phyloP scores from a whole-genome alignment of 1,140 invertebrate genomes.

The Triops cancriformis region DNA sequence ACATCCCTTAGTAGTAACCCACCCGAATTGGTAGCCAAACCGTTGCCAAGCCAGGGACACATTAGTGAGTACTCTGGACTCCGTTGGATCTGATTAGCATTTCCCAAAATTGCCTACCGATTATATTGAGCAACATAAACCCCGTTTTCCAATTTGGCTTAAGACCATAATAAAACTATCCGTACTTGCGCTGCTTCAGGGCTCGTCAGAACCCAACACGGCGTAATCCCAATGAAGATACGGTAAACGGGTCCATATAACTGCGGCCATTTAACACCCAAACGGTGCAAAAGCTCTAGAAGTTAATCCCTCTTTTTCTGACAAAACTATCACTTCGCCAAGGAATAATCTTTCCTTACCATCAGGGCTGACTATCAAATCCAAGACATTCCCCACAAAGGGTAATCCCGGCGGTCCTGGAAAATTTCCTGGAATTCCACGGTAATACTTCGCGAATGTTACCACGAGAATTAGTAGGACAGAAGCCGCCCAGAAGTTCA shows the following conservation, averaged over 20 bases:
- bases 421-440: neutral
- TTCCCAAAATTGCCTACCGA: slow-evolving; percentile 6
- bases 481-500: neutral
- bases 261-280: neutral
- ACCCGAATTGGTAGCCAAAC: slow-evolving; percentile 1
- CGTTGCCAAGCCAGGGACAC: neutral
- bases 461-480: neutral
- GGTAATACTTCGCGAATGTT: neutral
- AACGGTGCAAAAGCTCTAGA: neutral
- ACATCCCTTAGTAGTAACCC: neutral
- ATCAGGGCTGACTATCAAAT: neutral
- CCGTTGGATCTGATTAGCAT: neutral
- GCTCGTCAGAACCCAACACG: neutral
- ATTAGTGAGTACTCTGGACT: neutral
- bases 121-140: neutral
- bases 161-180: neutral
- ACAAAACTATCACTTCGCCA: too few species aligned
- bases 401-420: neutral
- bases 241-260: neutral
- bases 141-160: neutral
- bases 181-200: neutral
- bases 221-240: neutral
- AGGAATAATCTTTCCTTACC: neutral
- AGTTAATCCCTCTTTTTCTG: neutral
- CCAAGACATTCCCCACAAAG: neutral